Conservation (phyloP, 2,797 vertebrate species). For the Semaprochilodus insignis region DNA sequence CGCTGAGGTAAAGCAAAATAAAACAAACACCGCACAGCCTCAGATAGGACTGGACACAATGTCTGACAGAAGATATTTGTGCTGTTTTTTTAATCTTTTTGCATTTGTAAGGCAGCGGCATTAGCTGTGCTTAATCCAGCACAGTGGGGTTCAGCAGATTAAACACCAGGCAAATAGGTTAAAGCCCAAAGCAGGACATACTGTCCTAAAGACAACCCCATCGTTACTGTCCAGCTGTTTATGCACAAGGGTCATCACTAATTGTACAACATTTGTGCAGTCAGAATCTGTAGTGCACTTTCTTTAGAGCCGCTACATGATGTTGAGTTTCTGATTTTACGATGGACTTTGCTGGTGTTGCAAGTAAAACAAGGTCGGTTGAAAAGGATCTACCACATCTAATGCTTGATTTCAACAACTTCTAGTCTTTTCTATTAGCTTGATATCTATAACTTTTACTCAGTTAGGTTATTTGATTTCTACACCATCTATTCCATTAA, state of each 20-base stretch:
- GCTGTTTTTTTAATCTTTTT: conserved; percentile 32
- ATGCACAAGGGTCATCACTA: neutral
- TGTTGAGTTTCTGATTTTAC: neutral
- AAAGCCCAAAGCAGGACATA: conserved; percentile 47
- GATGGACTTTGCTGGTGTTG: neutral
- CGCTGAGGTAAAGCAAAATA: conserved; percentile 8
- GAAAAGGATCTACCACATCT: too few relatives aligned
- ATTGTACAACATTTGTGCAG: neutral
- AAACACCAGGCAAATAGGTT: conserved; percentile 45
- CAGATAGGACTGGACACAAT: conserved; percentile 34
- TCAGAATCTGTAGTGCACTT: neutral
- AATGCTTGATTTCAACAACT: too few relatives aligned
- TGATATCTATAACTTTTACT: too few relatives aligned
- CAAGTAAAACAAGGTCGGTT: neutral
- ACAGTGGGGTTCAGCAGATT: conserved; percentile 56
- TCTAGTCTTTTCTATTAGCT: too few relatives aligned
- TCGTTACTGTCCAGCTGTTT: conserved; percentile 20
- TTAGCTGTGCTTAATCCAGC: conserved; percentile 55
- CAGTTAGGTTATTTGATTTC: too few relatives aligned
- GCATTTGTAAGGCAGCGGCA: conserved; percentile 33
- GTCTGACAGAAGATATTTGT: conserved; percentile 13
- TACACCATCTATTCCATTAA: too few relatives aligned
- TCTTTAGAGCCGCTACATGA: neutral
- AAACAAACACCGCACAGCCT: conserved; percentile 56
- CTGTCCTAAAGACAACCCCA: conserved; percentile 18